Base-by-base conservation (phyloP, 2,113 vertebrate species). In the Leptobrachium ailaonicum region DNA sequence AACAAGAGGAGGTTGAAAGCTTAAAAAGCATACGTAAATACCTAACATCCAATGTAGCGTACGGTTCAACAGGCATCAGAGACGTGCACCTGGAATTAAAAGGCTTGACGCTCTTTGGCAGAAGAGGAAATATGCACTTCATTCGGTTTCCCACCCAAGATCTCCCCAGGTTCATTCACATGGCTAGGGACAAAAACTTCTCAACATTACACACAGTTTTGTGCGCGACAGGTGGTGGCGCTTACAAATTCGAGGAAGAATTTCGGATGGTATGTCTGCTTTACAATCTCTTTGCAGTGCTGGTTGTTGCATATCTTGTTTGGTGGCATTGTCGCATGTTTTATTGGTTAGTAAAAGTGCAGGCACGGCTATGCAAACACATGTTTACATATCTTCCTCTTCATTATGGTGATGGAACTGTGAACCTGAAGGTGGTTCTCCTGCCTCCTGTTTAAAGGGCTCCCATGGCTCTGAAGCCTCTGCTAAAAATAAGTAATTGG, bases 181-280 rank as follows among this genome's bases (percentile, higher is more conserved):
- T 94, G 93, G 93, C 92, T 83, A 92, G 91, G 84, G 89, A 92
- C 77, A 94, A 94, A 79, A 94, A 94, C 86, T 94, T 94, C 44
- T 94, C 93, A 1, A 94, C 93, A 5, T 85, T 94, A 84, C 93
- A 94, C 67, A 94, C 93, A 82, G 93, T 94, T 90, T 92, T 94
- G 14, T 94, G 93, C 86, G 93, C 93, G 85, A 94, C 93, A 0
- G 93, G 93, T 0, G 93, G 93, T 73, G 93, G 93, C 32, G 93
- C 93, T 43, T 94, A 94, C 85, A 94, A 94, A 87, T 94, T 94
- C 74, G 93, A 94, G 87, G 89, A 94, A 91, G 93, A 94, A 75
- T 94, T 94, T 88, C 92, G 93, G 84, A 94, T 91, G 87, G 93
- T 94, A 92, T 62, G 92, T 73, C 11, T 74, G 3, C 0, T 56